phyloP scores from a whole-genome alignment of 2,113 vertebrate genomes.

The Sceloporus tristichus region DNA sequence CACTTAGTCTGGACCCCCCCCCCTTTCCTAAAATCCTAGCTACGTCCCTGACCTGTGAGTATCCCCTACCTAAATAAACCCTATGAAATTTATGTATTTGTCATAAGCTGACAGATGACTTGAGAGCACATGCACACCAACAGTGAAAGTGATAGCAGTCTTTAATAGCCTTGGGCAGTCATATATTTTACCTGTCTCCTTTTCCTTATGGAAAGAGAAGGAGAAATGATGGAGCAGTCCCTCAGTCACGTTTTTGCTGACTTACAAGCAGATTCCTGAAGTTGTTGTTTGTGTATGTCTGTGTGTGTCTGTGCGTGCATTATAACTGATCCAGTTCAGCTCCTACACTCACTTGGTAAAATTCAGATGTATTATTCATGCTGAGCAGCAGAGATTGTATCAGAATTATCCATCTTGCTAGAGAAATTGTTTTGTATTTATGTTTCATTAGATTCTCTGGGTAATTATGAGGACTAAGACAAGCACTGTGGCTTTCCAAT shows the following conservation, averaged over 20 bases:
- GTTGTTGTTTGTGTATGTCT: neutral
- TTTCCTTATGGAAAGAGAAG: neutral
- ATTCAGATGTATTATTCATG: conserved; percentile 2
- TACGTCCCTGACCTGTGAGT: no score
- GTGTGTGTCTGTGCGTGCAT: neutral
- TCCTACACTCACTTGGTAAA: neutral
- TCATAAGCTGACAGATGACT: no score
- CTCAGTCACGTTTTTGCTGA: neutral
- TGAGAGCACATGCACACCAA: no score
- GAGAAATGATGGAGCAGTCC: neutral
- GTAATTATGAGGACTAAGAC: neutral
- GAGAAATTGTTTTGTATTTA: conserved; percentile 14
- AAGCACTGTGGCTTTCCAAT: neutral
- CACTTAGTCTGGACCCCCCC: no score
- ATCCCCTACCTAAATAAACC: no score
- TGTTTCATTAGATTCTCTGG: neutral
- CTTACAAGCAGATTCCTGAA: neutral
- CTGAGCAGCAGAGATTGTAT: neutral
- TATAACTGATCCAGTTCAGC: neutral
- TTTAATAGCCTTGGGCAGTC: neutral
- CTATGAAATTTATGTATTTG: no score
- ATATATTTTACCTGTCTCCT: neutral
- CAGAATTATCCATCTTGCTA: conserved; percentile 1
- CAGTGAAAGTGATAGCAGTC: no score
- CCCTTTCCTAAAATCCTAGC: no score